Conservation (phyloP, 2,888 invertebrate species). For the Lacanobia wlatinum region DNA sequence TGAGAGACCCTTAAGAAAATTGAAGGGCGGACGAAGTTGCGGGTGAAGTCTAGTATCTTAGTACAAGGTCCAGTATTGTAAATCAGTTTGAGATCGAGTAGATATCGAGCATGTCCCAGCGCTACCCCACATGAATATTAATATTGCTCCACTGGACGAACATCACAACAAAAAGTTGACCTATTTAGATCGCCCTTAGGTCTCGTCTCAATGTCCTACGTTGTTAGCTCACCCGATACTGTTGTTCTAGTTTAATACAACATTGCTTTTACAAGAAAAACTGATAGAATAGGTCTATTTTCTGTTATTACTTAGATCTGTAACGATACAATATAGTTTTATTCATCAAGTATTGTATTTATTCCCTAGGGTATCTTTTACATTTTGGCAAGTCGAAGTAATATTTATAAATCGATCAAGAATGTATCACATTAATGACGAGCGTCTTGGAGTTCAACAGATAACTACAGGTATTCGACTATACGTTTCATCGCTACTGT, state of each 20-base stretch:
- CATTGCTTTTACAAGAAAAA: slow-evolving; percentile 7
- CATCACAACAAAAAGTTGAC: slow-evolving; percentile 44
- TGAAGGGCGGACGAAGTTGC: too few relatives aligned
- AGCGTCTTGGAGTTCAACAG: neutral
- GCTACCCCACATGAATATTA: slow-evolving; percentile 49
- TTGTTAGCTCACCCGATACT: neutral
- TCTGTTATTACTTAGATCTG: neutral
- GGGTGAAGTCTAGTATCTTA: neutral
- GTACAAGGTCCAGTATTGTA: slow-evolving; percentile 24
- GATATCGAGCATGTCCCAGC: slow-evolving; percentile 33
- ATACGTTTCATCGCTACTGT: neutral
- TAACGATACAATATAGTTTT: neutral
- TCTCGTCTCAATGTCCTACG: slow-evolving; percentile 6
- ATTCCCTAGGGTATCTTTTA: neutral
- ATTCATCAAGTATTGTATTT: neutral
- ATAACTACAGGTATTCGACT: neutral
- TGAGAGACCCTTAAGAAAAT: too few relatives aligned
- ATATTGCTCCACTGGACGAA: slow-evolving; percentile 25
- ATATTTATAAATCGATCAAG: neutral
- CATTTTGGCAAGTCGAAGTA: neutral
- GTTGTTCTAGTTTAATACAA: slow-evolving; percentile 26
- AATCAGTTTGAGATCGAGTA: slow-evolving; percentile 35
- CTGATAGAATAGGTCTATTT: neutral
- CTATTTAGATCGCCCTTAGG: slow-evolving; percentile 29
- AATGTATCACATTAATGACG: neutral